phyloP scores from a whole-genome alignment of 2,113 vertebrate genomes.

The Misgurnus mizolepis region DNA sequence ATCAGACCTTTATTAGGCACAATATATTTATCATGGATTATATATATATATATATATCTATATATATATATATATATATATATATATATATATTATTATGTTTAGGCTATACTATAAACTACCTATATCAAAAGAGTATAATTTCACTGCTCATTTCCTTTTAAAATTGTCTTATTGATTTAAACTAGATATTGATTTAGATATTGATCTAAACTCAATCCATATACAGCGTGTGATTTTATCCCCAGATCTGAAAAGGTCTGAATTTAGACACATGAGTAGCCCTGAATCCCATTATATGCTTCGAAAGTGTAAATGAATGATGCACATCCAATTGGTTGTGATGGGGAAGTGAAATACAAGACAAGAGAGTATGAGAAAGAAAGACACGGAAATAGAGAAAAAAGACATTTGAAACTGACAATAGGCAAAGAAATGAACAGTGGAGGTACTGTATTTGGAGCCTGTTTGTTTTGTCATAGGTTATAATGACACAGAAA shows the following conservation, averaged over 20 bases:
- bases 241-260: not conserved
- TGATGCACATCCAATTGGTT: conserved; percentile 37
- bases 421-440: conserved; percentile 6
- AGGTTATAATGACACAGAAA: not conserved
- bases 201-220: conserved; percentile 8
- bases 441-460: not conserved
- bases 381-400: conserved; percentile 6
- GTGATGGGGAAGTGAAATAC: not conserved
- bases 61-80: too few species aligned
- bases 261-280: conserved; percentile 36
- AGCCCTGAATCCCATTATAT: conserved; percentile 37
- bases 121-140: not conserved
- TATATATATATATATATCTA: too few species aligned
- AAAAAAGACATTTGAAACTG: not conserved
- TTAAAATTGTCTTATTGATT: not conserved
- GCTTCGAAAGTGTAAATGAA: conserved; percentile 46
- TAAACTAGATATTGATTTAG: not conserved
- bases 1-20: not conserved
- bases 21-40: not conserved
- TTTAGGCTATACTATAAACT: too few species aligned
- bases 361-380: conserved; percentile 17
- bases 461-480: conserved; percentile 15
- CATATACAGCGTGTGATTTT: conserved; percentile 7
- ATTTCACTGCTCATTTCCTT: not conserved
- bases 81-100: too few species aligned